These are phyloP conservation scores for Crocidura indochinensis DNA, from an alignment of 2,797 vertebrate genomes.

Conservation along the genomic window DNA sequence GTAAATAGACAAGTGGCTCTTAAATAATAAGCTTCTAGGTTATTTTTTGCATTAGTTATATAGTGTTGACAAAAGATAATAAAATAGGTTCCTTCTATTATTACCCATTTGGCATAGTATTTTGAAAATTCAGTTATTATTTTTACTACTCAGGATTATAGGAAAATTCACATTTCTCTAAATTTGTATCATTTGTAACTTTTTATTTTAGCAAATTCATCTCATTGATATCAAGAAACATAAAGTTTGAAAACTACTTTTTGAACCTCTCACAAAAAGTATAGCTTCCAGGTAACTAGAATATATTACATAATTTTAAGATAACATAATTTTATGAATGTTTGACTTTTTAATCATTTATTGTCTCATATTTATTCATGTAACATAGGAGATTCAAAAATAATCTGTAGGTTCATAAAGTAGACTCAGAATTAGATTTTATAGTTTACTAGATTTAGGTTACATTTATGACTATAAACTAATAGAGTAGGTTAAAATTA, in stretches of 20 bases:
- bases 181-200: neutral
- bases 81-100: neutral
- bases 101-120: neutral
- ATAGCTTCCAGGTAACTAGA: slow-evolving; percentile 22
- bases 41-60: neutral
- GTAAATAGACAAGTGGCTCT: slow-evolving; percentile 44
- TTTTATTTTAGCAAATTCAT: slow-evolving; percentile 56
- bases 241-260: slow-evolving; percentile 26
- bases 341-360: slow-evolving; percentile 8
- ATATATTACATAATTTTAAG: slow-evolving; percentile 45
- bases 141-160: slow-evolving; percentile 39
- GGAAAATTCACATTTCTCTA: slow-evolving; percentile 42
- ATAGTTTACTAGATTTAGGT: no score
- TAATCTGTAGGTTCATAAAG: no score
- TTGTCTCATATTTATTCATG: neutral
- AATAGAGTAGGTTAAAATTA: neutral
- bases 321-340: slow-evolving; percentile 25
- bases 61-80: neutral
- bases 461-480: no score
- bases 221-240: slow-evolving; percentile 33
- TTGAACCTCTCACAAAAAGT: slow-evolving; percentile 5
- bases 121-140: slow-evolving; percentile 22
- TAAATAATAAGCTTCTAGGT: neutral
- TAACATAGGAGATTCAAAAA: neutral
- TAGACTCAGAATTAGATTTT: no score